Base-by-base conservation (phyloP, 2,113 vertebrate species). In the Megalops atlanticus region DNA sequence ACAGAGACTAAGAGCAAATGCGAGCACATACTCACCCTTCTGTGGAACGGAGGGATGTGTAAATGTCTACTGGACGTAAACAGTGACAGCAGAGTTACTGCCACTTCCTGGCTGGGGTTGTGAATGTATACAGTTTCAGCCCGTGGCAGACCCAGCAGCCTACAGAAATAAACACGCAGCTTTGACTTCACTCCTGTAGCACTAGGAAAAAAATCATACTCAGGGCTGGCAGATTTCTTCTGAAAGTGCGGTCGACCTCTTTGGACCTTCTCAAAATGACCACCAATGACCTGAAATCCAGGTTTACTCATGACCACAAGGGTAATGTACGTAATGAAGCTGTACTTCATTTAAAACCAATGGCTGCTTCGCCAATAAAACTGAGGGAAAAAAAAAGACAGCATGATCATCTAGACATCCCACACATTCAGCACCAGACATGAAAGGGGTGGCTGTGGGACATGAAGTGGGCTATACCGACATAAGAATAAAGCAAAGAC, bases 61-160 rank as follows among this genome's bases (percentile, higher is more conserved):
- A 99, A 98, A 94, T 98, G 96, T 87, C 94, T 95, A 90, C 95
- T 96, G 88, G 96, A 93, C 91, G 96, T 96, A 94, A 97, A 96
- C 95, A 98, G 93, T 31, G 98, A 98, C 88, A 96, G 95, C 92
- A 99, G 94, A 83, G 96, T 95, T 81, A 99, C 94, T 87, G 97
- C 95, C 80, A 94, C 95, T 69, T 99, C 97, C 91, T 94, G 94
- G 86, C 95, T 98, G 83, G 97, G 97, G 90, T 99, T 99, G 89
- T 96, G 96, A 81, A 96, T 95, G 90, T 96, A 92, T 84, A 99
- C 93, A 82, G 96, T 94, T 95, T 98, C 96, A 88, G 96, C 96
- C 92, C 94, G 94, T 75, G 97, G 96, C 87, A 96, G 91, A 71
- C 97, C 96, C 90, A 99, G 91, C 78, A 93, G 95, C 90, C 97